A percentile compares a stretch with the other conserved stretches of the same genome.
These are phyloP conservation scores for Babyrousa celebensis DNA, from an alignment of 2,797 vertebrate genomes.

Conservation along the genomic window DNA sequence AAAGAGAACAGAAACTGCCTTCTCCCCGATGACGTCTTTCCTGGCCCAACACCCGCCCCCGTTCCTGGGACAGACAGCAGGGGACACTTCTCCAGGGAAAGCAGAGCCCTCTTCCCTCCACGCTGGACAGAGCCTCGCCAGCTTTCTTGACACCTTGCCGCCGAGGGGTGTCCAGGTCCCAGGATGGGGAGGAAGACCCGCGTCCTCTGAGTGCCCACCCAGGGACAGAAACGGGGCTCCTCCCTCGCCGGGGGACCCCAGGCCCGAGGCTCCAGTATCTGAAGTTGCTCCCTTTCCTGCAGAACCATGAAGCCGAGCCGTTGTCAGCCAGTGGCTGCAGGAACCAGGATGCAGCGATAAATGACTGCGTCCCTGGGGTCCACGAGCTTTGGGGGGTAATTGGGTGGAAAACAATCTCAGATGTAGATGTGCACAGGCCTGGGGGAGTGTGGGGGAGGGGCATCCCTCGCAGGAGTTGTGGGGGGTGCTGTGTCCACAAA, in stretches of 20 bases:
- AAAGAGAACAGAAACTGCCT: neutral
- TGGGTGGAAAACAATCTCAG: neutral
- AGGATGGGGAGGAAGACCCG: neutral
- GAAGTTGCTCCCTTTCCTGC: neutral
- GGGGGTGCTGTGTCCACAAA: too few species aligned
- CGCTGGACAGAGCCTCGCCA: too few species aligned
- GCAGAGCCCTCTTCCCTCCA: neutral
- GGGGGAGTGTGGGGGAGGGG: accelerated
- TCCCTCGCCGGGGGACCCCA: neutral
- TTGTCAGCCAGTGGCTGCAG: neutral
- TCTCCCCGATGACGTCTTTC: neutral
- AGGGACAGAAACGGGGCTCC: accelerated
- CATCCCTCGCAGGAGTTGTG: too few species aligned
- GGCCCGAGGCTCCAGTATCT: neutral
- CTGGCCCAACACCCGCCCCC: neutral
- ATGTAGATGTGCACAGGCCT: neutral
- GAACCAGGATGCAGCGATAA: neutral
- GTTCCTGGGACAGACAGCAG: neutral
- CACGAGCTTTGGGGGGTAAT: neutral
- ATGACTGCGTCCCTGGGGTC: neutral
- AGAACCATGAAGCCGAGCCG: accelerated
- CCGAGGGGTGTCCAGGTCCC: too few species aligned
- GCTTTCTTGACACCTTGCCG: too few species aligned
- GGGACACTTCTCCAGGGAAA: neutral
- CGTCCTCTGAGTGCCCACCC: too few species aligned